Evolutionary conservation across 2,888 invertebrate genomes (phyloP).

Genomic region (Melanotus villosus): DNA sequence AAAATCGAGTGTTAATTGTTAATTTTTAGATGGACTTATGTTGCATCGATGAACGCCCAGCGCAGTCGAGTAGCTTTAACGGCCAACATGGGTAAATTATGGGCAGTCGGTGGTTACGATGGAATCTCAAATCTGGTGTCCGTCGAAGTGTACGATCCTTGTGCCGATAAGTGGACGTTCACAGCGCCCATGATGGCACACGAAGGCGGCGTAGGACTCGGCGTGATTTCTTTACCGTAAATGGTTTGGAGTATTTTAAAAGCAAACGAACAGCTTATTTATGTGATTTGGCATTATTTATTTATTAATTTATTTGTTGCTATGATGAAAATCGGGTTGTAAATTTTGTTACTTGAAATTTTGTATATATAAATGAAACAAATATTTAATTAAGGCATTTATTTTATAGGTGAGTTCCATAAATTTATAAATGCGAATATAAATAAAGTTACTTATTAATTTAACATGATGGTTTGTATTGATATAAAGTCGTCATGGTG

Average conservation of each 20-base stretch:
- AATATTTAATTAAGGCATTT: no score
- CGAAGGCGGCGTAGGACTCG: conserved; percentile 92
- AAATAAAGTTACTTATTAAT: no score
- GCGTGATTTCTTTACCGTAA: conserved; percentile 73
- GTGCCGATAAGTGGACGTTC: conserved; percentile 80
- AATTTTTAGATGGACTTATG: conserved; percentile 80
- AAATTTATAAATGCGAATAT: no score
- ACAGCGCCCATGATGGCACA: conserved; percentile 87
- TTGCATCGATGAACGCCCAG: conserved; percentile 87
- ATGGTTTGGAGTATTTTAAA: neutral
- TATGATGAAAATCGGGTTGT: neutral
- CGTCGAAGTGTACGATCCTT: conserved; percentile 88
- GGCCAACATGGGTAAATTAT: conserved; percentile 87
- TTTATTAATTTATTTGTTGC: neutral
- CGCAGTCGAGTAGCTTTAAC: conserved; percentile 86
- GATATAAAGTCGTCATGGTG: no score
- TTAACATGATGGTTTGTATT: no score
- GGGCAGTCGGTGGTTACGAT: conserved; percentile 86
- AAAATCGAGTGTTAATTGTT: no score
- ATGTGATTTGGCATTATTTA: neutral
- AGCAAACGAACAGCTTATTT: neutral
- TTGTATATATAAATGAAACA: neutral
- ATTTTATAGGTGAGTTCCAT: no score
- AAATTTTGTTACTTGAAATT: neutral
- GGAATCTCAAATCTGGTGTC: conserved; percentile 86